A percentile compares a stretch with the other conserved stretches of the same genome.
These are phyloP conservation scores for Arvicanthis niloticus DNA, from an alignment of 2,113 vertebrate species.

Conservation along the genomic window DNA sequence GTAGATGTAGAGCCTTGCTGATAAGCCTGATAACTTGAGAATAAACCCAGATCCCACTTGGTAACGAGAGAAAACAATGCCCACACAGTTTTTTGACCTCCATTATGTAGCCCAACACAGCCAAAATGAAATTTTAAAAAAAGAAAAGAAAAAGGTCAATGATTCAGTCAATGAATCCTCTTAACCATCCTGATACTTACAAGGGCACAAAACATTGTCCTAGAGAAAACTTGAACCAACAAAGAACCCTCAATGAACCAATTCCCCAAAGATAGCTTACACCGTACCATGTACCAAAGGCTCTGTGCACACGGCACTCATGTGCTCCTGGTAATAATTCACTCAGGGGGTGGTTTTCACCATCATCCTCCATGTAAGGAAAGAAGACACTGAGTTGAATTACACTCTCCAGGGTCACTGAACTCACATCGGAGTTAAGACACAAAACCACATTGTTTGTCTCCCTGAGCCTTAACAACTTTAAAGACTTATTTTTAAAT, in stretches of 20 bases:
- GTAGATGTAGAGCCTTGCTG: not conserved
- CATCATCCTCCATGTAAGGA: slow-evolving; percentile 5
- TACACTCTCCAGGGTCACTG: not conserved
- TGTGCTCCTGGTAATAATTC: slow-evolving; percentile 9
- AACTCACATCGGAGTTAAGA: not conserved
- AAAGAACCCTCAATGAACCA: not conserved
- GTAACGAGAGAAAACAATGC: not conserved
- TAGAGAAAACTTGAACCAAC: not conserved
- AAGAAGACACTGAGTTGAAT: not conserved
- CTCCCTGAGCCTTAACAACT: not conserved
- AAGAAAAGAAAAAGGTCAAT: not conserved
- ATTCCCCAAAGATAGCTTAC: not conserved
- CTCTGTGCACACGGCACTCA: not conserved
- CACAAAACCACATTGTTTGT: not conserved
- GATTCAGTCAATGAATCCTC: too few relatives aligned
- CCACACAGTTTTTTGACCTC: too few relatives aligned
- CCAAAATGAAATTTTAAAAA: not conserved
- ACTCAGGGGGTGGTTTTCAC: not conserved
- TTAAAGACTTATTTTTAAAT: not conserved
- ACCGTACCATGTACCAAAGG: not conserved
- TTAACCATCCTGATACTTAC: not conserved
- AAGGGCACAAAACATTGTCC: not conserved
- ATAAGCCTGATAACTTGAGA: not conserved
- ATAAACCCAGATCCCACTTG: not conserved
- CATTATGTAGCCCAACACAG: too few relatives aligned